Conservation (phyloP, 2,888 invertebrate species). For the Aricia artaxerxes region DNA sequence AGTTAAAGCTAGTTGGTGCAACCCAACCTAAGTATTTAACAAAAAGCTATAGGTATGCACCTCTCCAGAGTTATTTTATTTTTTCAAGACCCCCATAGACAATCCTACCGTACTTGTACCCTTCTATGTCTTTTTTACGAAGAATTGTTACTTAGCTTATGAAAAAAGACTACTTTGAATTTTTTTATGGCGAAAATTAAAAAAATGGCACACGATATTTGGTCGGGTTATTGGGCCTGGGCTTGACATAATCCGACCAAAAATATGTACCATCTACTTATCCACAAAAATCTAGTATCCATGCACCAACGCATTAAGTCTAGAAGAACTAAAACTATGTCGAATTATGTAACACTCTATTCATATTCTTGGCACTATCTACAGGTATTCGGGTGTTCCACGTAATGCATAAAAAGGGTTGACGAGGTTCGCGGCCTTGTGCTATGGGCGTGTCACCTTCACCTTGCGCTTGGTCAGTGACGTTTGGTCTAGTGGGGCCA, state of each 20-base stretch:
- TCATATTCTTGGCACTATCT: slow-evolving; percentile 21
- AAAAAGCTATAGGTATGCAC: too few species aligned
- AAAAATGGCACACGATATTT: too few species aligned
- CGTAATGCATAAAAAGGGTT: slow-evolving; percentile 37
- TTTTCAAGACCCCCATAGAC: too few species aligned
- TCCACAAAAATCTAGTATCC: background rate
- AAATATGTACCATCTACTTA: background rate
- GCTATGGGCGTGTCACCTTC: slow-evolving; percentile 54
- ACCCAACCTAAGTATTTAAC: too few species aligned
- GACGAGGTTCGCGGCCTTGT: slow-evolving; percentile 43
- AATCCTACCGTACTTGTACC: too few species aligned
- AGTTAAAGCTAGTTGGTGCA: too few species aligned
- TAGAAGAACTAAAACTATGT: background rate
- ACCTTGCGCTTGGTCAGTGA: slow-evolving; percentile 59
- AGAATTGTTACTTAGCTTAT: too few species aligned
- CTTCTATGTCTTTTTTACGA: too few species aligned
- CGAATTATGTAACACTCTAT: slow-evolving; percentile 14
- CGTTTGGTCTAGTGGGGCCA: slow-evolving; percentile 44
- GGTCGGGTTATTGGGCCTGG: too few species aligned
- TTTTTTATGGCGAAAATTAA: too few species aligned
- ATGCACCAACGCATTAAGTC: background rate
- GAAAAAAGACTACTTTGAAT: too few species aligned
- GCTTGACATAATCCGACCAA: background rate
- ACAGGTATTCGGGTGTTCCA: slow-evolving; percentile 9
- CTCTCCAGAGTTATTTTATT: too few species aligned